phyloP scores from a whole-genome alignment of 2,888 invertebrate species.

The Cataglyphis cursor region DNA sequence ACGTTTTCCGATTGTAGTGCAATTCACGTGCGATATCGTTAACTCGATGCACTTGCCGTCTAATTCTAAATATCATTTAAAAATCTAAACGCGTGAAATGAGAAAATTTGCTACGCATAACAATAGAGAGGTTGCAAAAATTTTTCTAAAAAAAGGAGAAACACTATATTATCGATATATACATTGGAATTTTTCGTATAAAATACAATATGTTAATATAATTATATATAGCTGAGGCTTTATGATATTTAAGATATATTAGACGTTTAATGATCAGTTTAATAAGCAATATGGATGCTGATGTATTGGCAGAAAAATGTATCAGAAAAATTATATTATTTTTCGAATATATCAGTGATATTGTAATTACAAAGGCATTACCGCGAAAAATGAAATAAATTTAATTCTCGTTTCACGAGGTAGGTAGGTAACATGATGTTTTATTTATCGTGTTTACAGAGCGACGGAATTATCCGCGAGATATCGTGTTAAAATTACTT shows the following conservation, averaged over 20 bases:
- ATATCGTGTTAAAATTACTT: conserved; percentile 45
- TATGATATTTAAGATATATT: conserved; percentile 13
- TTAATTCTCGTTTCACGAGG: background rate
- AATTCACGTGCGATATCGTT: background rate
- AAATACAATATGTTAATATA: background rate
- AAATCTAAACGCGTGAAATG: conserved; percentile 28
- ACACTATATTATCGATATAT: background rate
- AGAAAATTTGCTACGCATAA: background rate
- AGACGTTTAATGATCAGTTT: too few relatives aligned
- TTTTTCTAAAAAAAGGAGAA: background rate
- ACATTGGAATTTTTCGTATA: background rate
- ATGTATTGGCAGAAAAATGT: background rate
- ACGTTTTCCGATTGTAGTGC: conserved; percentile 7
- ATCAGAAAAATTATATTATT: background rate
- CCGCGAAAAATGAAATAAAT: background rate
- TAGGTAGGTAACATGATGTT: background rate
- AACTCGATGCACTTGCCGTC: conserved; percentile 14
- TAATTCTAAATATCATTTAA: conserved; percentile 41
- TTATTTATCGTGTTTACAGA: conserved; percentile 9
- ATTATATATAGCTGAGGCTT: background rate
- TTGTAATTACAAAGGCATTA: background rate
- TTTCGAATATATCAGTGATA: background rate
- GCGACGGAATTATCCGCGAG: conserved; percentile 33
- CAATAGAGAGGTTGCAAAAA: background rate
- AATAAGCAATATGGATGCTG: background rate